Evolutionary conservation across 2,888 invertebrate genomes (phyloP), one percentile per base, ranked within the genome.

Genomic region (Callyntrura sp.): DNA sequence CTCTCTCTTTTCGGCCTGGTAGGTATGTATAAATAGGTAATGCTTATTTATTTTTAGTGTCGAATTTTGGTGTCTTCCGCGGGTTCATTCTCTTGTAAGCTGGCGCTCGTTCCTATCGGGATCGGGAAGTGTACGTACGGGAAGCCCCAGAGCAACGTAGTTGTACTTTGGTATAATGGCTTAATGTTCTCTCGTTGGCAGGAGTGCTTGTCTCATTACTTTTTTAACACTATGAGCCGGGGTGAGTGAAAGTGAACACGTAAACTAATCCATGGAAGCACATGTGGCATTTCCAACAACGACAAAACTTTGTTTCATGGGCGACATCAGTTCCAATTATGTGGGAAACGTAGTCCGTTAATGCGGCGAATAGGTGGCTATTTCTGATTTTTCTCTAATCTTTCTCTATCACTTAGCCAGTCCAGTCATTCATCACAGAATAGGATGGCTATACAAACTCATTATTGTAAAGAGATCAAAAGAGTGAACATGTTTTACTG

Each of bases 121-220:
- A 35, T 35, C 3, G 35, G 35, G 2, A 35, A 35, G 35, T 35
- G 2, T 6, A 2, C 6, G 35, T 4, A 35, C 35, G 35, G 57
- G 11, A 51, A 5, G 4, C 51, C n/a, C 2, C n/a, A 57, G 57
- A 57, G 57, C 17, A 6, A 17, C 17, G 17, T 57, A 5, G 57
- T 17, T 57, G 35, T 35, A 35, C 35, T 35, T n/a, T 35, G 51
- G 12, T 51, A 51, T 51, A 14, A 62, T 62, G 23, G 14, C 25
- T 25, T 12, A 25, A 62, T 62, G 62, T n/a, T 25, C 25, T 8
- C 9, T 25, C 6, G 11, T 25, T 62, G 20, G 62, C 20, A n/a
- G 20, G 62, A 62, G 23, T 11, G 62, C 25, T 25, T 62, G 62
- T 62, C 62, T 62, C 62, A 62, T 62, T 25, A 62, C 62, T 20